Base-by-base conservation (phyloP, 1,140 invertebrate species). In the Portunus trituberculatus region DNA sequence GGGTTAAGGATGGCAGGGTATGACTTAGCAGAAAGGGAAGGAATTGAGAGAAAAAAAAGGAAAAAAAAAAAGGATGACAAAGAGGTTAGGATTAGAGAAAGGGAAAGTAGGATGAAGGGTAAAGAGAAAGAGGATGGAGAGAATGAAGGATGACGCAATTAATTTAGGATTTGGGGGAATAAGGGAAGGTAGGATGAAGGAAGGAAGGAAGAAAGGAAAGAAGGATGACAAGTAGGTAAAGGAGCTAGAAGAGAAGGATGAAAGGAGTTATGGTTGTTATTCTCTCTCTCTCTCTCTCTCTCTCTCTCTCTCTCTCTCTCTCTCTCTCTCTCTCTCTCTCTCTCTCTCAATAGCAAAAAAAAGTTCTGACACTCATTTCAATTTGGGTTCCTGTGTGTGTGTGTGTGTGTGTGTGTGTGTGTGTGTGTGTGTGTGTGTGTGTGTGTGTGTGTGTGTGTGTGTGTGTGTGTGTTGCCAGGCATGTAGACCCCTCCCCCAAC, bases 251-350 rank as follows among this genome's bases (percentile, higher is more conserved):
- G 32, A 86, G n/a, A 10, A 86, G n/a, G 28, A 86, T 14, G 32
- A 87, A 4, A 29, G 14, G 84, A 25, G 4, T 87, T 16, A 28
- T 87, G 87, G 31, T n/a, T 12, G 87, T 6, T 46, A 25, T 16
- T 39, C 87, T n/a, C n/a, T 45, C 87, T 89, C 89, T 91, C 89
- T 52, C 46, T 52, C 89, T 91, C 89, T 91, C 89, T 48, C 45
- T 91, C 45, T 52, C 45, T 16, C 14, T n/a, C 84, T 87, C 28
- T 87, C 28, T 87, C 28, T 87, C 84, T 87, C 84, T 87, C 28
- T 90, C 32, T 90, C 88, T 90, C 39, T 45, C 88, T 46, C 88
- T 28, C 87, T 31, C 28, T 29, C 28, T 29, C n/a, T 39, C n/a
- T 89, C 87, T 89, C 28, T 89, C 20, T 6, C 32, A 7, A 82